These are phyloP conservation scores for Unio delphinus DNA, from an alignment of 2,888 invertebrate species.

Conservation along the genomic window DNA sequence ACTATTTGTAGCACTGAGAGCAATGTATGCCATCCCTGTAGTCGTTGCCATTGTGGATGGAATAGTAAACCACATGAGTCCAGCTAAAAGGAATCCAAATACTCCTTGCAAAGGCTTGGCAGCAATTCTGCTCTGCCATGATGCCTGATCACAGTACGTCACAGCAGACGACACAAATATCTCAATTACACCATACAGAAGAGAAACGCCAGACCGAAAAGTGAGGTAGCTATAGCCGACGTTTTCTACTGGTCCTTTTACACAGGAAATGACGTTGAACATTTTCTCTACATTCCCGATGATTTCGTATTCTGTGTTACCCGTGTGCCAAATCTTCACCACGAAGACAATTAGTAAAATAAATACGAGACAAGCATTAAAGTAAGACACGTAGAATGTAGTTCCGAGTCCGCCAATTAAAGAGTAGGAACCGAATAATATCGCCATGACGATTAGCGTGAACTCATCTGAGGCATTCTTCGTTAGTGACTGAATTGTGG, in stretches of 20 bases:
- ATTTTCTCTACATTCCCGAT: slow-evolving; percentile 58
- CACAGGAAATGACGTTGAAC: slow-evolving; percentile 58
- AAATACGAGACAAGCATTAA: slow-evolving; percentile 66
- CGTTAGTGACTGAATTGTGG: slow-evolving; percentile 60
- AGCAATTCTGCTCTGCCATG: slow-evolving; percentile 70
- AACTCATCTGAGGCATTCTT: slow-evolving; percentile 63
- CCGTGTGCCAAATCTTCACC: slow-evolving; percentile 60
- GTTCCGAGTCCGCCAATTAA: slow-evolving; percentile 68
- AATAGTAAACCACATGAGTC: slow-evolving; percentile 70
- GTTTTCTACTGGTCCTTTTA: slow-evolving; percentile 63
- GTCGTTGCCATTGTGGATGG: slow-evolving; percentile 71
- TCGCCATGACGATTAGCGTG: slow-evolving; percentile 62
- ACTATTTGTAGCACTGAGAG: slow-evolving; percentile 61
- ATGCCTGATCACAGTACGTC: slow-evolving; percentile 69
- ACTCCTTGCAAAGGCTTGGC: slow-evolving; percentile 70
- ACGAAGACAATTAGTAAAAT: slow-evolving; percentile 64
- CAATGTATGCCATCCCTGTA: slow-evolving; percentile 69
- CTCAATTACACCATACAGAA: slow-evolving; percentile 66
- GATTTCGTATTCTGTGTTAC: slow-evolving; percentile 41
- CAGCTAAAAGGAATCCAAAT: slow-evolving; percentile 69
- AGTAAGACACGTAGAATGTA: slow-evolving; percentile 68
- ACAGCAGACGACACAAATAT: slow-evolving; percentile 67
- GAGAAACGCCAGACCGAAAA: slow-evolving; percentile 59
- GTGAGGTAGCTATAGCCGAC: slow-evolving; percentile 59
- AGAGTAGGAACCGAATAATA: slow-evolving; percentile 65